Evolutionary conservation across 2,113 vertebrate genomes (phyloP).

Genomic region (Neoarius graeffei): DNA sequence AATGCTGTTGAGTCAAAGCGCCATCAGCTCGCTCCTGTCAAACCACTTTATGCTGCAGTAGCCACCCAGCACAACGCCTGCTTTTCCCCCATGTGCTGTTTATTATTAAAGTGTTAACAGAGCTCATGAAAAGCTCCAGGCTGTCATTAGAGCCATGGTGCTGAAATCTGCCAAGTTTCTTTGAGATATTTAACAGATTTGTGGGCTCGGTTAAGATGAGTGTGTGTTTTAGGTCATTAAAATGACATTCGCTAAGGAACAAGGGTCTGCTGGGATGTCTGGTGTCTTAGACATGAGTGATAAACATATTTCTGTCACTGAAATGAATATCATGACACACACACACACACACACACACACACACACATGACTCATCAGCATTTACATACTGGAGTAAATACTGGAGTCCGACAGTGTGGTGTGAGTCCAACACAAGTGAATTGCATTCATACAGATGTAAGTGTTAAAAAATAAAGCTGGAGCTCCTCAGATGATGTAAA

Average conservation of each 20-base stretch:
- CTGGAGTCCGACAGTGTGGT: background rate
- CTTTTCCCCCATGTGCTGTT: background rate
- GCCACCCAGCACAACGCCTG: background rate
- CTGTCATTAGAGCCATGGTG: background rate
- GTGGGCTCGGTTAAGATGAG: background rate
- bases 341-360: background rate
- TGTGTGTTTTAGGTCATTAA: background rate
- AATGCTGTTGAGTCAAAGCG: background rate
- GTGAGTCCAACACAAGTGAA: too few relatives aligned
- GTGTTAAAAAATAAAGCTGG: background rate
- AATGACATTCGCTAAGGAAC: background rate
- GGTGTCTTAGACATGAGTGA: background rate
- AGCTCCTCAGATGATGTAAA: background rate
- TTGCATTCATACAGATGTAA: background rate
- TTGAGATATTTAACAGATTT: background rate
- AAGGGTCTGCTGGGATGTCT: background rate
- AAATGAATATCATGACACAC: background rate
- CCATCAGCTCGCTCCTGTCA: background rate
- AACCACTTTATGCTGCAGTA: background rate
- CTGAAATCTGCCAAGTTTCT: background rate
- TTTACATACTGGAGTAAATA: background rate
- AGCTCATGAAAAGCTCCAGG: background rate
- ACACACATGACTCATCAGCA: constrained; percentile 6
- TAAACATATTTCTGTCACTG: background rate
- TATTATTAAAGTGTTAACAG: constrained; percentile 15